Evolutionary conservation across 2,797 vertebrate species (phyloP), one percentile per base, ranked within the genome.

Genomic region (Chrosomus eos): DNA sequence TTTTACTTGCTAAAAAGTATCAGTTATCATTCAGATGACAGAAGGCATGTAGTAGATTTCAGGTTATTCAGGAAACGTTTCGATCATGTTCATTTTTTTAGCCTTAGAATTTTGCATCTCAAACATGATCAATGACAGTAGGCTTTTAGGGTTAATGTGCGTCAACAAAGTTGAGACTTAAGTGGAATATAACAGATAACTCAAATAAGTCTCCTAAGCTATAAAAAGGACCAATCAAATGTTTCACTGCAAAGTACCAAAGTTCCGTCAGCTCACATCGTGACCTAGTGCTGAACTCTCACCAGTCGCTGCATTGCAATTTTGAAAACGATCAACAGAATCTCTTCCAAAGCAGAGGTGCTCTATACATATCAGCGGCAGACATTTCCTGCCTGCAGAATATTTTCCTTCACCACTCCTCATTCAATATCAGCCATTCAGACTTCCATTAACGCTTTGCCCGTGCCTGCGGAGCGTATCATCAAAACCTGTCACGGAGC

Each of bases 391-490:
- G 51, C 74, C 60, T 62, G 71, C 23, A 70, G 81, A 89, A 89
- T 81, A 90, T 89, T 88, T 92, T 88, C 87, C 89, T 83, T 60
- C 84, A 83, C 84, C 83, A 86, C 60, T 71, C 82, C 70, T 82
- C 80, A 74, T 81, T 86, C 88, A 89, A 74, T 80, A 79, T 70
- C 18, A 77, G 33, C 82, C 78, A 82, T 78, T 89, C 81, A 79
- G 84, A 89, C 81, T 80, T 89, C 80, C 78, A 88, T 92, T 86
- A 92, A 88, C 81, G 78, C 78, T 60, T 55, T 19, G 51, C 82
- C 72, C 71, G 71, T 72, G 79, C 28, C 16, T 19, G 84, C 82
- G 70, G 80, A 86, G 71, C 74, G 23, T 45, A 82, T 40, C 45
- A 73, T 67, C 79, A 84, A 76, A 82, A 66, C 87, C 73, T 84